A percentile compares a stretch with the other conserved stretches of the same genome.
Conservation (phyloP, 1,140 invertebrate genomes). For the Macrotrachela quadricornifera region DNA sequence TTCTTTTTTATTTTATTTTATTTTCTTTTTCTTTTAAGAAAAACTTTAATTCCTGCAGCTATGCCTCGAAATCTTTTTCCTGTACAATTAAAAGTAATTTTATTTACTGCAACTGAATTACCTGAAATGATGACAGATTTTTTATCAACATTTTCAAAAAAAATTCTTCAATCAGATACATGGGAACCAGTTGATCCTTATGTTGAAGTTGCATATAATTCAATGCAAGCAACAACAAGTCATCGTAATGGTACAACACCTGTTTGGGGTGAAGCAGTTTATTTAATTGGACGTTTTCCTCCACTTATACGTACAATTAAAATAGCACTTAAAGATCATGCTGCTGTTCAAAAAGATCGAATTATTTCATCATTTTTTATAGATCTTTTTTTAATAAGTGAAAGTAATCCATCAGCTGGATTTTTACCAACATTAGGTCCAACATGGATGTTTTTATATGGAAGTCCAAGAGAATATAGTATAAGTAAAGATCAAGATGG, state of each 20-base stretch:
- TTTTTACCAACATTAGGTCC: constrained; percentile 36
- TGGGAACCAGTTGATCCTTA: background rate
- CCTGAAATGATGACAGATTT: constrained; percentile 6
- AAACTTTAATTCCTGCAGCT: constrained; percentile 2
- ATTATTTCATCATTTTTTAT: no score
- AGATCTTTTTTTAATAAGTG: no score
- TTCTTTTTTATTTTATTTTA: constrained; percentile 1
- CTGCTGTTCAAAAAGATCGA: no score
- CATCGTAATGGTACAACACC: constrained; percentile 17
- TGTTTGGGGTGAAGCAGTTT: constrained; percentile 28
- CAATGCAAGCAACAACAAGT: background rate
- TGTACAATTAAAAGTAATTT: background rate
- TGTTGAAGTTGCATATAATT: constrained; percentile 5
- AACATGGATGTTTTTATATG: constrained; percentile 34
- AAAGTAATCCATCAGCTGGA: constrained; percentile 27
- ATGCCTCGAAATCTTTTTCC: background rate
- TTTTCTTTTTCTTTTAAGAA: constrained; percentile 4
- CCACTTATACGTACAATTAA: constrained; percentile 24
- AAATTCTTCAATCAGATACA: no score
- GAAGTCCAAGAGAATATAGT: constrained; percentile 31
- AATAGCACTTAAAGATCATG: constrained; percentile 12
- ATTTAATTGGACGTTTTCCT: constrained; percentile 31
- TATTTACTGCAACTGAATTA: constrained; percentile 7
- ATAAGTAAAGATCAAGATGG: constrained; percentile 33
- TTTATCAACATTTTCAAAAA: constrained; percentile 1